Conservation (phyloP, 2,888 invertebrate species). For the Ethmia dodecea region DNA sequence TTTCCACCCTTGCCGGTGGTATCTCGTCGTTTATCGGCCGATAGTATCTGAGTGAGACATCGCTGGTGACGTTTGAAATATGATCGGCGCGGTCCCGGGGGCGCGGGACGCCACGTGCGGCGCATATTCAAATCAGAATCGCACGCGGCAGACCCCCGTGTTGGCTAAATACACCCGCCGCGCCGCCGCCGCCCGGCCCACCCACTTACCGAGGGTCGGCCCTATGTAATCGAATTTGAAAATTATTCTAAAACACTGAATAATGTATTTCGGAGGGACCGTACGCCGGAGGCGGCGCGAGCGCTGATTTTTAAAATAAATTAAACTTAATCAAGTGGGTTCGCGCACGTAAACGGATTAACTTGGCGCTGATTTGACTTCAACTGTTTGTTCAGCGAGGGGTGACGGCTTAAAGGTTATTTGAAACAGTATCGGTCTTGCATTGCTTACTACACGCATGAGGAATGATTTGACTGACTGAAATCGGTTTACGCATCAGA, state of each 20-base stretch:
- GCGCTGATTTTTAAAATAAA: conserved; percentile 76
- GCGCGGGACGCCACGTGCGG: conserved; percentile 69
- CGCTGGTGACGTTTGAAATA: conserved; percentile 77
- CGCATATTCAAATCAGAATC: conserved; percentile 76
- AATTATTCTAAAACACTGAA: conserved; percentile 79
- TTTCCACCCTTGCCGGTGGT: conserved; percentile 63
- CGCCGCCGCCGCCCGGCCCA: conserved; percentile 54
- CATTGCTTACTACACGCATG: conserved; percentile 22
- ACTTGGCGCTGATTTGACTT: conserved; percentile 75
- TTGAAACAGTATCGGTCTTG: conserved; percentile 54
- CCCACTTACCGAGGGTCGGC: conserved; percentile 74
- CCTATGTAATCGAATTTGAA: conserved; percentile 79
- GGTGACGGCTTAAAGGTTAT: conserved; percentile 60
- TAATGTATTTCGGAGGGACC: conserved; percentile 74
- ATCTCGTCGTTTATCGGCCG: conserved; percentile 71
- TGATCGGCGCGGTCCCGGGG: conserved; percentile 71
- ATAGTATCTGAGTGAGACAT: conserved; percentile 78
- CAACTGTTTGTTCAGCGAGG: conserved; percentile 63
- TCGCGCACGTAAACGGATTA: conserved; percentile 78
- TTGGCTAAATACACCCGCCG: conserved; percentile 77
- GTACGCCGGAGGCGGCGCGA: conserved; percentile 60
- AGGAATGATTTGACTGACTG: no score
- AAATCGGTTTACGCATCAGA: no score
- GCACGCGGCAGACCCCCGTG: conserved; percentile 74
- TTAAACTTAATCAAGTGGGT: conserved; percentile 78